Percentiles rank a stretch among this genome's conserved stretches.
Evolutionary conservation across 2,797 vertebrate genomes (phyloP).

Genomic region (Malurus splendens): DNA sequence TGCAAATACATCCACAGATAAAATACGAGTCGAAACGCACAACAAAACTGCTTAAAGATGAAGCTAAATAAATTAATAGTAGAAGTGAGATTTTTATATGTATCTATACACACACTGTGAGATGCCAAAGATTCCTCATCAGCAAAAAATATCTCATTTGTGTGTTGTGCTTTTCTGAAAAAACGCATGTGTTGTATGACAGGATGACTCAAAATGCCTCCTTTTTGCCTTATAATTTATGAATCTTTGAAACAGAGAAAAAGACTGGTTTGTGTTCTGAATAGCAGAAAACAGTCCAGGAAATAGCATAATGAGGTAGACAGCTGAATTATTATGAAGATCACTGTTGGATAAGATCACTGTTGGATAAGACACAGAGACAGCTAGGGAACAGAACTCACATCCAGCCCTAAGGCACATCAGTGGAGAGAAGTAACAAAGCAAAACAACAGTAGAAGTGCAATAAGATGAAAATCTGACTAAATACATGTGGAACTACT

Average conservation of each 20-base stretch:
- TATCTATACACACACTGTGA: neutral
- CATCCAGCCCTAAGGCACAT: neutral
- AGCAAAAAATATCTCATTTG: neutral
- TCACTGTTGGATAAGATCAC: constrained; percentile 18
- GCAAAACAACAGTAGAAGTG: neutral
- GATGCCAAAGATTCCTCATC: neutral
- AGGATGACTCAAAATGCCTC: constrained; percentile 14
- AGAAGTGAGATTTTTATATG: neutral
- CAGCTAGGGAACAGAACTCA: constrained; percentile 22
- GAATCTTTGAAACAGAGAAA: neutral
- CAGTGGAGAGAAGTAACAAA: neutral
- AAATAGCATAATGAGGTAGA: constrained; percentile 38
- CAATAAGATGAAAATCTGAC: neutral
- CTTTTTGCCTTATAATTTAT: constrained; percentile 8
- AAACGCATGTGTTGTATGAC: neutral
- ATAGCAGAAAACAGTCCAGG: constrained; percentile 16
- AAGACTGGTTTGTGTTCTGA: neutral
- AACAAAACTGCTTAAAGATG: neutral
- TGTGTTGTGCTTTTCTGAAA: neutral
- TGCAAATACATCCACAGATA: neutral
- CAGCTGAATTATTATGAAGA: constrained; percentile 15
- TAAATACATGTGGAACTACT: neutral
- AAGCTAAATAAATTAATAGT: neutral
- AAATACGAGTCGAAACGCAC: neutral
- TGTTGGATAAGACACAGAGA: constrained; percentile 21